Base-by-base conservation (phyloP, 1,140 invertebrate genomes). In the Aricia agestis region DNA sequence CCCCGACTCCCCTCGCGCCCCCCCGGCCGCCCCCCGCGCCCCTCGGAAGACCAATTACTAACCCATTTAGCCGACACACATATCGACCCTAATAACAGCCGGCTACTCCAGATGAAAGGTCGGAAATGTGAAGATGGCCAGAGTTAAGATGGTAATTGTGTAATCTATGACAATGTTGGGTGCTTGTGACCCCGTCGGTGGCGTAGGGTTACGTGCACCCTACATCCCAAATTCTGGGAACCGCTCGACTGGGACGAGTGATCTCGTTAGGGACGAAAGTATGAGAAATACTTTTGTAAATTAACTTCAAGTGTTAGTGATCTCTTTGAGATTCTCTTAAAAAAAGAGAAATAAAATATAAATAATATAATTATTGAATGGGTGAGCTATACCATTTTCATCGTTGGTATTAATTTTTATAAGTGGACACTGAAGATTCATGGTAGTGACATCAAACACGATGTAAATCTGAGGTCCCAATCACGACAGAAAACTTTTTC, bases 21-120 rank as follows among this genome's bases (percentile, higher is more conserved):
- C 45, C 45, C 45, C 45, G 45, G 36, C 1, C 45, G 9, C 67
- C 70, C 75, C 61, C 63, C 71, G 18, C 70, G 25, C 63, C 71
- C 70, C 71, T 66, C 72, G 15, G 69, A 52, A 52, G 11, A 52
- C 45, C 45, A 52, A 52, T 52, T 52, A 52, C 45, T 52, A 52
- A 52, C 45, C 45, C 45, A 52, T 52, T 52, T 52, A 52, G 45
- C 3, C 45, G 45, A 52, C 45, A 52, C 13, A 52, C 45, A 52
- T 52, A 52, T 52, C 45, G 45, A 52, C 45, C 45, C 45, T 52
- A 52, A 52, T 52, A 52, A 52, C 13, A 15, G 11, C 11, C 6
- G 45, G 13, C 45, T 52, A 15, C 45, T 52, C 13, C 45, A 52
- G 45, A 9, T 52, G 45, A 52, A 52, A 52, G 45, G 45, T 52